Evolutionary conservation across 2,888 invertebrate species (phyloP).

Genomic region (Agrotis ipsilon): DNA sequence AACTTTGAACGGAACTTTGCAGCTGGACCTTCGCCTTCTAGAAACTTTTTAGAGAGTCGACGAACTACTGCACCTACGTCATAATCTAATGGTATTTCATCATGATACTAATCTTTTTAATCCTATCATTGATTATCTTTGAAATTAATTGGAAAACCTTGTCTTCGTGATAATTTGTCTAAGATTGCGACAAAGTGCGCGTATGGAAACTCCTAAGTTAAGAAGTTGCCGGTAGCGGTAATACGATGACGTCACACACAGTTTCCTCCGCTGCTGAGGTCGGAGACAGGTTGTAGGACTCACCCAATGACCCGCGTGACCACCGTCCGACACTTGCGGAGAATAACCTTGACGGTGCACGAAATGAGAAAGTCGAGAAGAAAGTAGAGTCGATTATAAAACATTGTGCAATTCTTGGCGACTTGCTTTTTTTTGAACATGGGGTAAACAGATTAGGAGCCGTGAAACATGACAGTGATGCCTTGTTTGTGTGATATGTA

Average conservation of each 20-base stretch:
- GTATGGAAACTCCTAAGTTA: constrained; percentile 51
- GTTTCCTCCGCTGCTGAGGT: constrained; percentile 46
- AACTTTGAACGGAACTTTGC: constrained; percentile 50
- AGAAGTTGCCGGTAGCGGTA: constrained; percentile 31
- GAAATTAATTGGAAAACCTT: constrained; percentile 23
- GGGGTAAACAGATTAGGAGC: constrained; percentile 22
- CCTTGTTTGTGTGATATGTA: constrained; percentile 7
- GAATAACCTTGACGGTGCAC: constrained; percentile 18
- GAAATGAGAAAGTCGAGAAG: constrained; percentile 22
- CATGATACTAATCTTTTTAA: constrained; percentile 41
- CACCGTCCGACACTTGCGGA: background rate
- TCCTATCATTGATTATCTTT: constrained; percentile 25
- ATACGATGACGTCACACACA: constrained; percentile 56
- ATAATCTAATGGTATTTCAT: constrained; percentile 43
- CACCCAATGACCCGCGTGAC: constrained; percentile 29
- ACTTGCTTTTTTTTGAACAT: constrained; percentile 11
- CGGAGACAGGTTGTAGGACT: constrained; percentile 45
- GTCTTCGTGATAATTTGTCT: background rate
- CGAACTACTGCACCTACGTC: constrained; percentile 1
- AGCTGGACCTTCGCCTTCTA: constrained; percentile 3
- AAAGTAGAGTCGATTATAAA: constrained; percentile 50
- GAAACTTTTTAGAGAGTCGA: constrained; percentile 1
- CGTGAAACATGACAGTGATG: constrained; percentile 7
- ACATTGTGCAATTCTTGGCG: constrained; percentile 50
- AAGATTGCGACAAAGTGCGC: constrained; percentile 27